Evolutionary conservation across 1,140 invertebrate genomes (phyloP).

Genomic region (Zaprionus camerounensis): DNA sequence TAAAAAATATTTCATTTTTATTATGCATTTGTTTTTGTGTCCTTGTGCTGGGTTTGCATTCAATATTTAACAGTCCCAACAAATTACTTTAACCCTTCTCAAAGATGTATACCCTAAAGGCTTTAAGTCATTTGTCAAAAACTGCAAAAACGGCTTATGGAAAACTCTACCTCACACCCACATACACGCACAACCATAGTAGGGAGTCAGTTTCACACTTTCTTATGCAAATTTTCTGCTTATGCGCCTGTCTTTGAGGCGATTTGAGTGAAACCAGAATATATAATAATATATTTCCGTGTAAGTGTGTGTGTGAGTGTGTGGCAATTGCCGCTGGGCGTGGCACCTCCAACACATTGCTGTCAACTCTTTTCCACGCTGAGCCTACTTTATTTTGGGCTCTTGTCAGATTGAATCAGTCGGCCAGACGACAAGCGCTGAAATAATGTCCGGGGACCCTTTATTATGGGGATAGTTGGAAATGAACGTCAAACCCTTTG

Average conservation of each 20-base stretch:
- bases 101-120: constrained; percentile 64
- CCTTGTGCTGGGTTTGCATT: constrained; percentile 57
- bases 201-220: constrained; percentile 68
- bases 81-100: constrained; percentile 81
- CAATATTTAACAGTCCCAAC: constrained; percentile 79
- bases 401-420: constrained; percentile 79
- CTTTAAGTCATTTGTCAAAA: constrained; percentile 83
- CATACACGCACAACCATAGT: constrained; percentile 5
- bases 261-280: constrained; percentile 47
- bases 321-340: constrained; percentile 30
- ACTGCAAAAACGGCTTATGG: constrained; percentile 64
- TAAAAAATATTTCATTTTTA: constrained; percentile 69
- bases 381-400: constrained; percentile 67
- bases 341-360: constrained; percentile 48
- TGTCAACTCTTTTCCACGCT: constrained; percentile 77
- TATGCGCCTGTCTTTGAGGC: constrained; percentile 54
- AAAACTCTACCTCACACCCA: constrained; percentile 28
- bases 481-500: constrained; percentile 52
- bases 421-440: constrained; percentile 53
- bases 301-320: background rate
- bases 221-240: constrained; percentile 74
- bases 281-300: constrained; percentile 26
- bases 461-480: constrained; percentile 25
- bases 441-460: constrained; percentile 33
- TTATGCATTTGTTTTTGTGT: constrained; percentile 50